These are phyloP conservation scores for Sternotherus odoratus DNA, from an alignment of 2,797 vertebrate species.

Conservation along the genomic window DNA sequence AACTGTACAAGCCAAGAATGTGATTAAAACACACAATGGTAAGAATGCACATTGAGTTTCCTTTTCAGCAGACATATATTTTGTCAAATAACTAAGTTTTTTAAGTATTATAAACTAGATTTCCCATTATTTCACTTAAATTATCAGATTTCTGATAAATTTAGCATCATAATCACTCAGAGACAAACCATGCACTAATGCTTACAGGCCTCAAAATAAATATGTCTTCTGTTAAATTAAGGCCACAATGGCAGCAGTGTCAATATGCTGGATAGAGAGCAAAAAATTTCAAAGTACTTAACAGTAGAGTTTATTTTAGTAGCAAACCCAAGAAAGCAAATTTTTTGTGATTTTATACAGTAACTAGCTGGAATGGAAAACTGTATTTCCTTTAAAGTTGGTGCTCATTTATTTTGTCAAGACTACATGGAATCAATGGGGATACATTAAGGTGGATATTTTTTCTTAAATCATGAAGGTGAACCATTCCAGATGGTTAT, in stretches of 20 bases:
- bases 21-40: background rate
- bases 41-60: background rate
- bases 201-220: background rate
- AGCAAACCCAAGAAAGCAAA: background rate
- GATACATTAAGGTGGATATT: background rate
- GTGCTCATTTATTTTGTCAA: background rate
- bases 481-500: background rate
- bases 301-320: background rate
- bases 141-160: background rate
- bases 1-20: background rate
- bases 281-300: slow-evolving; percentile 26
- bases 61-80: slow-evolving; percentile 22
- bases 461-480: background rate
- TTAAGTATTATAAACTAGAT: background rate
- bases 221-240: background rate
- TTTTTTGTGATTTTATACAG: background rate
- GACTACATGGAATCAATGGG: background rate
- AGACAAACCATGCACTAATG: background rate
- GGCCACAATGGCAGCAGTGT: background rate
- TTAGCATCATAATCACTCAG: background rate
- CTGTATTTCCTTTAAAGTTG: background rate
- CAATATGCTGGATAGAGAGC: rapidly evolving
- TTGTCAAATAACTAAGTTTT: background rate
- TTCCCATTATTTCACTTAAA: background rate
- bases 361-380: background rate